Percentiles rank a stretch among this genome's conserved stretches.
Conservation (phyloP, 1,140 invertebrate genomes). For the Mactra quadrangularis region DNA sequence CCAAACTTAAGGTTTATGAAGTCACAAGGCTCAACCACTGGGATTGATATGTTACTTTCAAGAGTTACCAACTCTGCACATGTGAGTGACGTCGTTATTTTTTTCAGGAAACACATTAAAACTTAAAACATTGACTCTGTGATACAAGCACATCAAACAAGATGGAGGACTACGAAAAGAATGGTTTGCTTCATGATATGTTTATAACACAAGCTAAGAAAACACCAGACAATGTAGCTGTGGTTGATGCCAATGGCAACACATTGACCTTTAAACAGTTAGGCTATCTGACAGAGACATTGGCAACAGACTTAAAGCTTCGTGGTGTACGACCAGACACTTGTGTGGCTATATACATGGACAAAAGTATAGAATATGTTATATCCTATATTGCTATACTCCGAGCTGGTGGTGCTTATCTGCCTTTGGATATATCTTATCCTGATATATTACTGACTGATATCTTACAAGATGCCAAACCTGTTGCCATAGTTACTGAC, state of each 20-base stretch:
- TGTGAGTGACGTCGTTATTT: no score
- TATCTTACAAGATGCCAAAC: constrained; percentile 82
- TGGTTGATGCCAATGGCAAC: constrained; percentile 69
- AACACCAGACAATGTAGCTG: constrained; percentile 75
- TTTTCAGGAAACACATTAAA: no score
- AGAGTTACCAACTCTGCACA: no score
- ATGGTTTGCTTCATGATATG: constrained; percentile 78
- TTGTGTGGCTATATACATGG: constrained; percentile 84
- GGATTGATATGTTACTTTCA: no score
- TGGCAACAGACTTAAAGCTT: constrained; percentile 69
- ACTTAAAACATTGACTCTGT: no score
- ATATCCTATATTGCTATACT: constrained; percentile 85
- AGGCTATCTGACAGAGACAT: constrained; percentile 71
- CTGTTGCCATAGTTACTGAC: constrained; percentile 79
- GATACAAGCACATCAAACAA: no score
- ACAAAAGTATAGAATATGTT: constrained; percentile 82
- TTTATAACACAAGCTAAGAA: constrained; percentile 73
- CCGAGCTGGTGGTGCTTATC: constrained; percentile 84
- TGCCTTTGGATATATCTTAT: constrained; percentile 85
- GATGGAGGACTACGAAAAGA: constrained; percentile 71
- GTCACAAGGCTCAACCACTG: no score
- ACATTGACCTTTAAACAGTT: constrained; percentile 76
- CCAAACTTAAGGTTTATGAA: no score
- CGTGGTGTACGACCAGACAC: constrained; percentile 75
- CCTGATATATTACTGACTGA: constrained; percentile 81